Conservation (phyloP, 2,113 vertebrate genomes). For the Periophthalmodon schlosseri region DNA sequence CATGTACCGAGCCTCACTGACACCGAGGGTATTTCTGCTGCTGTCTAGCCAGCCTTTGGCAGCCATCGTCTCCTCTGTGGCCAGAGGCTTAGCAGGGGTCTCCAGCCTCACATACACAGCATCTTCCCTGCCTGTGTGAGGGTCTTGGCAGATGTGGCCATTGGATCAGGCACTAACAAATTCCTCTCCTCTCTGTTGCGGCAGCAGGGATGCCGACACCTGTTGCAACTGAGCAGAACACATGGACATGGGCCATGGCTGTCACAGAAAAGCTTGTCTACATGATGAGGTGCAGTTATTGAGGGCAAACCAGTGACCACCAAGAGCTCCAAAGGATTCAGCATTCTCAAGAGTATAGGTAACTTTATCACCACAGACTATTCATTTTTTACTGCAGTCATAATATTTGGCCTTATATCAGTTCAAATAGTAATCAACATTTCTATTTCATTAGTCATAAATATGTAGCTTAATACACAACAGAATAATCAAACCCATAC, state of each 20-base stretch:
- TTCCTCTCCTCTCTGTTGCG: conserved; percentile 42
- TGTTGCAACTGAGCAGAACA: conserved; percentile 47
- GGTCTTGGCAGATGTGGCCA: conserved; percentile 57
- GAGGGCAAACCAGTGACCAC: conserved; percentile 5
- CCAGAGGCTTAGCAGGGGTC: conserved; percentile 47
- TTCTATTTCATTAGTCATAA: too few species aligned
- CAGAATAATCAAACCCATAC: too few species aligned
- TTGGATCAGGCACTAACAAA: conserved; percentile 52
- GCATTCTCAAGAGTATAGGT: background rate
- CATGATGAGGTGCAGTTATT: conserved; percentile 9
- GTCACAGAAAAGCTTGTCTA: conserved; percentile 31
- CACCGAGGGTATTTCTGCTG: conserved; percentile 8
- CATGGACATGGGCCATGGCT: conserved; percentile 3
- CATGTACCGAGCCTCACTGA: conserved; percentile 19
- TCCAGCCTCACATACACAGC: conserved; percentile 20
- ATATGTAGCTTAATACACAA: too few species aligned
- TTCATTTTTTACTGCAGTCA: background rate
- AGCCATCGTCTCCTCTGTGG: conserved; percentile 41
- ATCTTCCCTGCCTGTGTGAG: conserved; percentile 17
- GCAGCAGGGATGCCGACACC: conserved; percentile 31
- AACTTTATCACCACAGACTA: background rate
- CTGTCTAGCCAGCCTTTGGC: conserved; percentile 52
- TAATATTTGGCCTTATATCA: background rate
- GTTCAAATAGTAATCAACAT: background rate
- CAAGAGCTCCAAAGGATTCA: background rate